Conservation (phyloP, 2,113 vertebrate genomes). For the Nymphicus hollandicus region DNA sequence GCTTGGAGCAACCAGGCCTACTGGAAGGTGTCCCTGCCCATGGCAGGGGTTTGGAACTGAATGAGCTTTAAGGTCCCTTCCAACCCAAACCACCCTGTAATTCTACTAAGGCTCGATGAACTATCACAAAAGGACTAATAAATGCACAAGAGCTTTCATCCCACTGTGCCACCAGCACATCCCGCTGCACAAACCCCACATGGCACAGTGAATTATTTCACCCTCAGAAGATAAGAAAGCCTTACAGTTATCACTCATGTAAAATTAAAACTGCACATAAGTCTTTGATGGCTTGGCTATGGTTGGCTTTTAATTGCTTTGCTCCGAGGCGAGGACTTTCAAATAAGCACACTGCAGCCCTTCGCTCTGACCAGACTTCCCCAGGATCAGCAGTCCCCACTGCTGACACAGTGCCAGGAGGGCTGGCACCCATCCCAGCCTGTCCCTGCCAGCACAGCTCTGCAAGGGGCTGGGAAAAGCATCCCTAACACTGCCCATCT, state of each 20-base stretch:
- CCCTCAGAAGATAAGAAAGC: not conserved
- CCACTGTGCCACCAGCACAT: not conserved
- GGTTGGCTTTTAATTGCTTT: not conserved
- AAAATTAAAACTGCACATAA: not conserved
- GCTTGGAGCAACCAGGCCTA: not conserved
- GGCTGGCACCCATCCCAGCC: not conserved
- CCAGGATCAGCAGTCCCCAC: not conserved
- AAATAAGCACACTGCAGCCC: not conserved
- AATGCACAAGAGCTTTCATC: not conserved
- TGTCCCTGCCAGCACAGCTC: not conserved
- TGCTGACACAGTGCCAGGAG: not conserved
- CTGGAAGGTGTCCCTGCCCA: not conserved
- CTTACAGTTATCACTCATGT: not conserved
- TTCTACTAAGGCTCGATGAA: not conserved
- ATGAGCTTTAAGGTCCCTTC: not conserved
- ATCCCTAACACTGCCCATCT: not conserved
- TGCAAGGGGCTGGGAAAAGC: not conserved
- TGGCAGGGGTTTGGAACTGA: not conserved
- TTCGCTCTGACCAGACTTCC: not conserved
- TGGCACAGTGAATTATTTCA: not conserved
- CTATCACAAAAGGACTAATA: not conserved
- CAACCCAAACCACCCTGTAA: not conserved
- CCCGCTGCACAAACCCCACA: rapidly evolving
- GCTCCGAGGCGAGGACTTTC: not conserved
- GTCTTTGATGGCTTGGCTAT: not conserved